Evolutionary conservation across 2,888 invertebrate species (phyloP).

Genomic region (Eupelmus urozonus): DNA sequence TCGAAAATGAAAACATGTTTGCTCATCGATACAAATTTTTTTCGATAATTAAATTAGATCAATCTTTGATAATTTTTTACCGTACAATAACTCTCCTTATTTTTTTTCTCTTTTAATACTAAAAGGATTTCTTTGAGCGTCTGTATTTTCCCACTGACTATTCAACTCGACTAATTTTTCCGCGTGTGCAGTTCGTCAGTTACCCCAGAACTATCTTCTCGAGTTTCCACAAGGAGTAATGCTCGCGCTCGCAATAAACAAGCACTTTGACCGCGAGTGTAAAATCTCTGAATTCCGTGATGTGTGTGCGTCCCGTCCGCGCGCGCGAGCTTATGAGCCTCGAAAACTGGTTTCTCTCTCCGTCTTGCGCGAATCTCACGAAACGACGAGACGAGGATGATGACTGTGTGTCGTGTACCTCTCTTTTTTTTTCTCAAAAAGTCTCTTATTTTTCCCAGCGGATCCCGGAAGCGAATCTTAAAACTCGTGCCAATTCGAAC

Average conservation of each 20-base stretch:
- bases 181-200: neutral
- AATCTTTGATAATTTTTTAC: too few relatives aligned
- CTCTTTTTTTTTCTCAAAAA: neutral
- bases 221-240: constrained; percentile 52
- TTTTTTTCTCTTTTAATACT: constrained; percentile 21
- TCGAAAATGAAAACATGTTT: too few relatives aligned
- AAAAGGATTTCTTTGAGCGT: too few relatives aligned
- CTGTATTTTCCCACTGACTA: neutral
- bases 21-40: too few relatives aligned
- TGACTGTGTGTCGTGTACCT: neutral
- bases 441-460: constrained; percentile 37
- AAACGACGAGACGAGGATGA: constrained; percentile 39
- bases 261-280: constrained; percentile 59
- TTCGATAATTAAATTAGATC: too few relatives aligned
- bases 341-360: constrained; percentile 60
- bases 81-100: neutral
- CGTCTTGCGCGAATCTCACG: constrained; percentile 51
- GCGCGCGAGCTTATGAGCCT: too few relatives aligned
- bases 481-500: constrained; percentile 29
- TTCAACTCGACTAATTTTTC: neutral
- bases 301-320: constrained; percentile 32
- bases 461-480: constrained; percentile 22
- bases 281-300: constrained; percentile 62
- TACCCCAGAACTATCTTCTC: constrained; percentile 35
- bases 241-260: constrained; percentile 60